These are phyloP conservation scores for Halocaridina rubra DNA, from an alignment of 2,888 invertebrate species.

Conservation along the genomic window DNA sequence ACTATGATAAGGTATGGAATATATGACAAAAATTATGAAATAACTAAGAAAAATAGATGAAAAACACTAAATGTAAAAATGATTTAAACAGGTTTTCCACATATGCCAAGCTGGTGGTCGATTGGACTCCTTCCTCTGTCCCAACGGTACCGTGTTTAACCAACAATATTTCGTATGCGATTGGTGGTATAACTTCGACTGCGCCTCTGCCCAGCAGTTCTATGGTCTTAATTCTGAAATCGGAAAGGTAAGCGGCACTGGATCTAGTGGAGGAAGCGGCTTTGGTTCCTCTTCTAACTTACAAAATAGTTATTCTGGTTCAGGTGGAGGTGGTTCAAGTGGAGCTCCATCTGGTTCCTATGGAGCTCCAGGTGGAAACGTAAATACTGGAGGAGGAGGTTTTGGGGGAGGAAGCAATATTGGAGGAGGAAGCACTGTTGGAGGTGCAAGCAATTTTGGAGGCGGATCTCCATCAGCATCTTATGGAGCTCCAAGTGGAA, in stretches of 20 bases:
- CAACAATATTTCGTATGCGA: conserved; percentile 56
- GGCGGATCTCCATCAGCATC: neutral
- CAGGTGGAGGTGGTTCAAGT: neutral
- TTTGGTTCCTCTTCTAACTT: neutral
- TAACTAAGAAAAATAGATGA: too few relatives aligned
- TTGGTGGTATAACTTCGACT: conserved; percentile 59
- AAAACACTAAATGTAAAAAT: too few relatives aligned
- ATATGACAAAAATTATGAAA: too few relatives aligned
- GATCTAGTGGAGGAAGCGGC: neutral
- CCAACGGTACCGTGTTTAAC: conserved; percentile 54
- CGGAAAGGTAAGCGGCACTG: neutral
- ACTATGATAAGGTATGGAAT: too few relatives aligned
- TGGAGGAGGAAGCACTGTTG: neutral
- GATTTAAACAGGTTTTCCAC: conserved; percentile 44
- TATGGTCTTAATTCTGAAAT: conserved; percentile 40
- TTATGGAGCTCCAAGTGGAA: neutral
- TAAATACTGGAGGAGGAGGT: neutral
- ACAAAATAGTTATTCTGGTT: neutral
- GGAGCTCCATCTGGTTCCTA: neutral
- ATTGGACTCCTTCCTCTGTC: conserved; percentile 45
- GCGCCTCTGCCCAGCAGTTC: conserved; percentile 40
- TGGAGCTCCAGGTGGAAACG: neutral
- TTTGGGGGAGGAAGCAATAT: neutral
- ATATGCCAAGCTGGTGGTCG: conserved; percentile 44
- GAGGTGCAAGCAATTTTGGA: neutral